Evolutionary conservation across 2,797 vertebrate species (phyloP).

Genomic region (Margarornis squamiger): DNA sequence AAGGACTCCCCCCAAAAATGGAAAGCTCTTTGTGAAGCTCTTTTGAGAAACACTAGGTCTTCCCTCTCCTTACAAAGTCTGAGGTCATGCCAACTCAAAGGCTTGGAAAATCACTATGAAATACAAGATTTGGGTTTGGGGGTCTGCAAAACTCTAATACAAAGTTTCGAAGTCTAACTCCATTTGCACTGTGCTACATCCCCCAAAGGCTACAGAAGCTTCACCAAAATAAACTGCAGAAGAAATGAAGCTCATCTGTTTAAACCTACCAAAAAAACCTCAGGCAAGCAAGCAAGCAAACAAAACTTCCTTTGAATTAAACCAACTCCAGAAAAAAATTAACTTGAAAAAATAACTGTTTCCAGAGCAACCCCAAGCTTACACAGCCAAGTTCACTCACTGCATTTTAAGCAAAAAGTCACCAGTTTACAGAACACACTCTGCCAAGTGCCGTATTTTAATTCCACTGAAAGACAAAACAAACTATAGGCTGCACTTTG

Average conservation of each 20-base stretch:
- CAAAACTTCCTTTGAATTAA: conserved; percentile 40
- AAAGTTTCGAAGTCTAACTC: not conserved
- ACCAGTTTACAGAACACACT: not conserved
- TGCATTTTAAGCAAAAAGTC: not conserved
- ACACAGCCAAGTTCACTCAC: not conserved
- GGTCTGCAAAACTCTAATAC: not conserved
- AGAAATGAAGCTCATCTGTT: conserved; percentile 26
- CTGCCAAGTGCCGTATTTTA: not conserved
- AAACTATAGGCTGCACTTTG: not conserved
- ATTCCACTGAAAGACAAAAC: conserved; percentile 46
- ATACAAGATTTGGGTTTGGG: not conserved
- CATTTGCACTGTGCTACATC: not conserved
- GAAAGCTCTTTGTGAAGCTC: not conserved
- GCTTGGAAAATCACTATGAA: not conserved
- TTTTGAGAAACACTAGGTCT: not conserved
- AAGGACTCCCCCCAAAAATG: not conserved
- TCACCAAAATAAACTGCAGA: not conserved
- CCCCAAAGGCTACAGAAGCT: not conserved
- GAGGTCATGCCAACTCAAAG: not conserved
- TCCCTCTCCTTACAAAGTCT: conserved; percentile 1
- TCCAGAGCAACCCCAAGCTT: not conserved
- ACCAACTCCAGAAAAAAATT: conserved; percentile 24
- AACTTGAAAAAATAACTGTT: conserved; percentile 18
- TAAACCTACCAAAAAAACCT: not conserved
- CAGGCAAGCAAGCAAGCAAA: conserved; percentile 31